Evolutionary conservation across 2,797 vertebrate species (phyloP).

Genomic region (Rhinella marina): DNA sequence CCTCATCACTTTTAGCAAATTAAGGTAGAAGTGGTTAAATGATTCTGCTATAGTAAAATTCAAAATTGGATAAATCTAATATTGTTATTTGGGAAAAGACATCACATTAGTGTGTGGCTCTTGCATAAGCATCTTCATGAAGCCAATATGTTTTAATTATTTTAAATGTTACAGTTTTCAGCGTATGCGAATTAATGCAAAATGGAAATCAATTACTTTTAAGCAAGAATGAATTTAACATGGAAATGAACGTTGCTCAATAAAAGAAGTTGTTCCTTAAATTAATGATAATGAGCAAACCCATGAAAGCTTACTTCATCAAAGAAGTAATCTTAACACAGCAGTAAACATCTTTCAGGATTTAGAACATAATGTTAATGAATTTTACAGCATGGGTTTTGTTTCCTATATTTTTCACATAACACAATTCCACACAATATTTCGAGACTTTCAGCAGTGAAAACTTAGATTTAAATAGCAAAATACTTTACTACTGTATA

Average conservation of each 20-base stretch:
- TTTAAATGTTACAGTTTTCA: slow-evolving; percentile 54
- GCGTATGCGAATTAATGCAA: slow-evolving; percentile 43
- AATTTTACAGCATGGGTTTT: slow-evolving; percentile 61
- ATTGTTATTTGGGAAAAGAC: slow-evolving; percentile 34
- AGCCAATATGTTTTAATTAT: slow-evolving; percentile 52
- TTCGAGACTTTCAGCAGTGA: background rate
- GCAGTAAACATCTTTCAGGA: slow-evolving; percentile 61
- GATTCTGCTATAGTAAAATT: slow-evolving; percentile 2
- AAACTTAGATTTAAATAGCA: background rate
- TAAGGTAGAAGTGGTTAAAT: slow-evolving; percentile 4
- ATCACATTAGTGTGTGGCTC: slow-evolving; percentile 20
- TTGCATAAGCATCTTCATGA: slow-evolving; percentile 22
- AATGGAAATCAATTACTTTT: slow-evolving; percentile 60
- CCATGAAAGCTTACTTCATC: slow-evolving; percentile 60
- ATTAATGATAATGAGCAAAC: slow-evolving; percentile 54
- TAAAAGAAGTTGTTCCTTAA: slow-evolving; percentile 59
- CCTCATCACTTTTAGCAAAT: background rate
- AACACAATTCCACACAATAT: slow-evolving; percentile 9
- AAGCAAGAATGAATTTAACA: slow-evolving; percentile 62
- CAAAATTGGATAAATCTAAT: slow-evolving; percentile 23
- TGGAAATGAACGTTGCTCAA: slow-evolving; percentile 61
- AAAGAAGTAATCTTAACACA: slow-evolving; percentile 59
- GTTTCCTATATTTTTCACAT: slow-evolving; percentile 41
- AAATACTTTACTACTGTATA: background rate
- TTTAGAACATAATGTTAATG: slow-evolving; percentile 64